phyloP scores from a whole-genome alignment of 2,113 vertebrate genomes.

The Fulica atra region DNA sequence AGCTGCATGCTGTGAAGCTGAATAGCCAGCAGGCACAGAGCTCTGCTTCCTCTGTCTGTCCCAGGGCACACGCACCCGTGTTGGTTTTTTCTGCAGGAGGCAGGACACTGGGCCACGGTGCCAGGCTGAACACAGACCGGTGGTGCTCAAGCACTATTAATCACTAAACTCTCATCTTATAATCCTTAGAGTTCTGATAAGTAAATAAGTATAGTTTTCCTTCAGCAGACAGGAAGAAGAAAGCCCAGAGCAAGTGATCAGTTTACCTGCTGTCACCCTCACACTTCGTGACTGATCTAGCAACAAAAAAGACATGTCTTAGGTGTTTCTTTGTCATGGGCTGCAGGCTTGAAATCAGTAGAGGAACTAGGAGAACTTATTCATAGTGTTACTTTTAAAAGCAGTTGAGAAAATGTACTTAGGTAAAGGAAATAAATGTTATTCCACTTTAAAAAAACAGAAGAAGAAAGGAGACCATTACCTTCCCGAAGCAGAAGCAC shows the following conservation, averaged over 20 bases:
- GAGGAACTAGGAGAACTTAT: neutral
- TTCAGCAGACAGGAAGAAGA: neutral
- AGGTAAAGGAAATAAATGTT: neutral
- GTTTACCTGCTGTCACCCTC: neutral
- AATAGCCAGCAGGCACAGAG: neutral
- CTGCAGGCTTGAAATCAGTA: neutral
- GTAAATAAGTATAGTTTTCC: neutral
- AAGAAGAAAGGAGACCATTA: constrained; percentile 33
- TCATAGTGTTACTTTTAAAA: neutral
- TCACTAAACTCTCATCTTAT: neutral
- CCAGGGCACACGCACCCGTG: fast-evolving
- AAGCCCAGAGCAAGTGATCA: neutral
- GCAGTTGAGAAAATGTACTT: neutral
- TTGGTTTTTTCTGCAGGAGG: neutral
- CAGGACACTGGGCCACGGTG: neutral
- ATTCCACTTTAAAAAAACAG: neutral
- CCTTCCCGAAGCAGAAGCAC: constrained; percentile 77
- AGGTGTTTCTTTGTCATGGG: neutral
- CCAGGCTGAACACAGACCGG: neutral
- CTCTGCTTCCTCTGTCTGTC: neutral
- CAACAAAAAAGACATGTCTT: neutral
- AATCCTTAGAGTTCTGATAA: neutral
- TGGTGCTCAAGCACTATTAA: neutral
- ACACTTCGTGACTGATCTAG: neutral
- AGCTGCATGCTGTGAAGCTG: fast-evolving